A percentile compares a stretch with the other conserved stretches of the same genome.
These are phyloP conservation scores for Autographa pulchrina DNA, from an alignment of 2,888 invertebrate genomes.

Conservation along the genomic window DNA sequence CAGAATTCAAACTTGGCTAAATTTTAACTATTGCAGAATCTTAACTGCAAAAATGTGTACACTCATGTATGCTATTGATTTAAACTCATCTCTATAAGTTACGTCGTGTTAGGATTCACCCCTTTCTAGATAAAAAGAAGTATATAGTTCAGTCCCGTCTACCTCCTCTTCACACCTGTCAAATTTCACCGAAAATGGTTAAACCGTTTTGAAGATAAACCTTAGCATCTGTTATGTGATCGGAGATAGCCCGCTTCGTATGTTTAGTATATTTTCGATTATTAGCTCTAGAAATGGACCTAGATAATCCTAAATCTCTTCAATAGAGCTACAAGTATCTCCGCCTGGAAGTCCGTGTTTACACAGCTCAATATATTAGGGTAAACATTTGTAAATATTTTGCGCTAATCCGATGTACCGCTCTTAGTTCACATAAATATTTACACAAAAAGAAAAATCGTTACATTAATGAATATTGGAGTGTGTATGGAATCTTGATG, in stretches of 20 bases:
- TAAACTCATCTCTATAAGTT: too few species aligned
- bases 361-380: slow-evolving; percentile 22
- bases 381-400: slow-evolving; percentile 44
- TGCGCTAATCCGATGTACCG: slow-evolving; percentile 16
- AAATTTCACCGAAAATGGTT: slow-evolving; percentile 23
- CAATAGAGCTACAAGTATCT: neutral
- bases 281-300: neutral
- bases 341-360: slow-evolving; percentile 21
- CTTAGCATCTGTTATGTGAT: too few species aligned
- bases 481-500: slow-evolving; percentile 25
- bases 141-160: too few species aligned
- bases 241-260: neutral
- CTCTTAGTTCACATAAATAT: slow-evolving; percentile 36
- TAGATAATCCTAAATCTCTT: neutral
- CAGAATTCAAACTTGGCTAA: too few species aligned
- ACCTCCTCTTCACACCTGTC: too few species aligned
- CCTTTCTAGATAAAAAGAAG: too few species aligned
- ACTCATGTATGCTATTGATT: too few species aligned
- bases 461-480: slow-evolving; percentile 33
- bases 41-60: too few species aligned
- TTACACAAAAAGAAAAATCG: slow-evolving; percentile 27
- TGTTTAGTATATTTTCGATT: neutral
- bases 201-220: neutral
- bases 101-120: too few species aligned
- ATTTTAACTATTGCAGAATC: too few species aligned